These are phyloP conservation scores for Athalia cordata DNA, from an alignment of 2,888 invertebrate genomes.

Conservation along the genomic window DNA sequence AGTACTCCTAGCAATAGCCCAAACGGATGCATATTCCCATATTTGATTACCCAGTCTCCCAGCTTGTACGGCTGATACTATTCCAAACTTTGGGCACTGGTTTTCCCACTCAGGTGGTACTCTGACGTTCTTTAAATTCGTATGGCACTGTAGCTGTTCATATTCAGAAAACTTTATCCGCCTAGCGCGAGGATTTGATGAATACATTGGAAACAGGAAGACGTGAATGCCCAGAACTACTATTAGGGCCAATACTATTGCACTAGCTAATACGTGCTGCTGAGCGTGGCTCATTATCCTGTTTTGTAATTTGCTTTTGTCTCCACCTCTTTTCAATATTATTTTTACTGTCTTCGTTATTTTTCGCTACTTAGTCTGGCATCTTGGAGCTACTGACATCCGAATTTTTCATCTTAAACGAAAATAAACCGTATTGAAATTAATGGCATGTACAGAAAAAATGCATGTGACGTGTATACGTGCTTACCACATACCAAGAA, in stretches of 20 bases:
- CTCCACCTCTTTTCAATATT: conserved; percentile 48
- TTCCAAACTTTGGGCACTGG: conserved; percentile 67
- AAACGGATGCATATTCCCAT: conserved; percentile 71
- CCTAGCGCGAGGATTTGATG: conserved; percentile 69
- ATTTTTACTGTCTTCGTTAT: conserved; percentile 51
- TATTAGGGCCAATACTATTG: conserved; percentile 77
- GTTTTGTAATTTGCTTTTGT: conserved; percentile 46
- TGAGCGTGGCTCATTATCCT: conserved; percentile 76
- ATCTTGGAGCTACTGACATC: conserved; percentile 26
- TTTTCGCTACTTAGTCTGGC: conserved; percentile 31
- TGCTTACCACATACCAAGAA: neutral
- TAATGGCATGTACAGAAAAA: neutral
- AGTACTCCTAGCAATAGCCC: conserved; percentile 70
- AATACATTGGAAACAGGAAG: conserved; percentile 78
- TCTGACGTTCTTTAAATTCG: conserved; percentile 70
- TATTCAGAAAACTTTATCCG: conserved; percentile 74
- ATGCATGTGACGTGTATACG: neutral
- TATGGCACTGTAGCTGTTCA: conserved; percentile 76
- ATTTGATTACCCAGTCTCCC: conserved; percentile 72
- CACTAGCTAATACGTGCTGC: conserved; percentile 77
- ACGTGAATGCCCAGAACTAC: conserved; percentile 78
- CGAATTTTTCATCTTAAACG: conserved; percentile 7
- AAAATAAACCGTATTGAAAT: neutral
- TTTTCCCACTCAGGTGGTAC: conserved; percentile 70
- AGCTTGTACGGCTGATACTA: conserved; percentile 68